phyloP scores from a whole-genome alignment of 2,888 invertebrate genomes.

The Cybosia mesomella region DNA sequence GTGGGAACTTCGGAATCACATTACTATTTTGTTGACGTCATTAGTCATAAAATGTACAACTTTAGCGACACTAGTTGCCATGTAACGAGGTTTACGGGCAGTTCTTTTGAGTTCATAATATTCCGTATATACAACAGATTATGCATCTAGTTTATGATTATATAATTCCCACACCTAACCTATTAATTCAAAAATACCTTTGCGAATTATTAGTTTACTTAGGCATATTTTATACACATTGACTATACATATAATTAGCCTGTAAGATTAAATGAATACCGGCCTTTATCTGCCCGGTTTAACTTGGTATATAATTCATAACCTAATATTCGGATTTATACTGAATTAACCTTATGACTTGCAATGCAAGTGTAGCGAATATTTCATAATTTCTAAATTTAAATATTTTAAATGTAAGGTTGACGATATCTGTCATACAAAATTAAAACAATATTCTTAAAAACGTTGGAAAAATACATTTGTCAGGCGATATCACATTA shows the following conservation, averaged over 20 bases:
- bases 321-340: not conserved
- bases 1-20: not conserved
- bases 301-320: not conserved
- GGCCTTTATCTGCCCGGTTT: constrained; percentile 12
- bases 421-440: not conserved
- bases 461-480: not conserved
- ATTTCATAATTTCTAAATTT: not conserved
- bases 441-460: not conserved
- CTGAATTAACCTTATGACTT: not conserved
- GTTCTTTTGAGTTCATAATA: too few species aligned
- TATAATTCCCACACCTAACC: constrained; percentile 13
- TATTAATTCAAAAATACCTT: not conserved
- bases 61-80: too few species aligned
- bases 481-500: not conserved
- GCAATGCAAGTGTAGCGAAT: not conserved
- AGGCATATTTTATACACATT: constrained; percentile 77
- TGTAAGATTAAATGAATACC: constrained; percentile 44
- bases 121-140: too few species aligned
- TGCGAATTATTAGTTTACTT: constrained; percentile 25
- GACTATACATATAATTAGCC: constrained; percentile 78
- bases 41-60: too few species aligned
- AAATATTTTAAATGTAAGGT: not conserved
- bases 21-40: too few species aligned
- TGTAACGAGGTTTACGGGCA: too few species aligned
- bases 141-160: not conserved